Evolutionary conservation across 2,888 invertebrate species (phyloP), one percentile per base, ranked within the genome.

Genomic region (Ophioninae sp.): DNA sequence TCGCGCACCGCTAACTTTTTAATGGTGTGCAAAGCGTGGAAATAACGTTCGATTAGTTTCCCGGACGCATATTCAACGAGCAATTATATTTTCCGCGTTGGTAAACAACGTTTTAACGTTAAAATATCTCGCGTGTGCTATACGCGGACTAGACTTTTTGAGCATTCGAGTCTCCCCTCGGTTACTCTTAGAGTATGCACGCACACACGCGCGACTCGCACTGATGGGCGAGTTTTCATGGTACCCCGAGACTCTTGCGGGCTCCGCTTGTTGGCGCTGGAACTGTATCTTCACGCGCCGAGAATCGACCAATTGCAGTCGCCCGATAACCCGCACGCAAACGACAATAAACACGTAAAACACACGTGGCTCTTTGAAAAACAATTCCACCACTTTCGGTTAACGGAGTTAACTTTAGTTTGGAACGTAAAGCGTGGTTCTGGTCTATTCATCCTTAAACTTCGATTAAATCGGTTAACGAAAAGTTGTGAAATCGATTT

Each of bases 161-260:
- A 89, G 89, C 87, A 84, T 90, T 90, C 88, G 89, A 89, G 88
- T 86, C 85, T 85, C 69, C 83, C 50, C 76, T 78, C 73, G 76
- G 37, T 61, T 85, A 79, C 10, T 41, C 41, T 23, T 30, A 30
- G 23, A n/a, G 20, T 50, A 67, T n/a, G 30, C 17, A 67, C 39
- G 39, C 37, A 67, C 17, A 50, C 50, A 10, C 3, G 50, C 17
- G 50, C 50, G 50, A 50, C 50, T 17, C 50, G 10, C 82, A 84
- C 64, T 85, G 80, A 84, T 83, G 85, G 85, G 80, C 84, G 82
- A 73, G 67, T 87, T 85, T 85, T 82, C 86, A 77, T 20, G 59
- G 68, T 13, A 62, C 10, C 30, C 6, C 70, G n/a, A 20, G 59
- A 1, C 3, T 20, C 59, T 59, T 20, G 20, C 21, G 59, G 3